phyloP scores from a whole-genome alignment of 2,113 vertebrate species.

The Corythoichthys intestinalis region DNA sequence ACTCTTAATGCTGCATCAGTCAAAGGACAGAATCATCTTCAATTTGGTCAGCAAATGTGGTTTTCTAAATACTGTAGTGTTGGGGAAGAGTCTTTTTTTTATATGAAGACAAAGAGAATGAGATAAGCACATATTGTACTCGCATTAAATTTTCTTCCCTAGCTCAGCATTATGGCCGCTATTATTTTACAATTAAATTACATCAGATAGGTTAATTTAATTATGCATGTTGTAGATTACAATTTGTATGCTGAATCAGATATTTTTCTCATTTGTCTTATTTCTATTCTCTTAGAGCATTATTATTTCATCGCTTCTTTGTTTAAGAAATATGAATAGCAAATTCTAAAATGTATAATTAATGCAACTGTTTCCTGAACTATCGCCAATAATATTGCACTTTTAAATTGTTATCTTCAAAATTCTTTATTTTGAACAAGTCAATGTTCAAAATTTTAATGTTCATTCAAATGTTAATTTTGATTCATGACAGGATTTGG shows the following conservation, averaged over 20 bases:
- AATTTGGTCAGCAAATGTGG: background rate
- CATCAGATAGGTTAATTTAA: conserved; percentile 45
- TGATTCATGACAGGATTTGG: background rate
- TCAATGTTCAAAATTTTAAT: background rate
- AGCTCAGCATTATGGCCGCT: conserved; percentile 39
- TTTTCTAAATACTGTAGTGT: background rate
- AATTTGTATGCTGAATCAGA: conserved; percentile 52
- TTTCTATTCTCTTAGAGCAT: background rate
- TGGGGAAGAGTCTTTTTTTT: background rate
- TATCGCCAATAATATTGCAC: background rate
- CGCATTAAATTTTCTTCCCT: conserved; percentile 41
- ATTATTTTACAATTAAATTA: conserved; percentile 47
- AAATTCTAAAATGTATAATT: conserved; percentile 13
- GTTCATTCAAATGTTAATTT: background rate
- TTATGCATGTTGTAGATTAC: conserved; percentile 53
- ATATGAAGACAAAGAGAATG: conserved; percentile 18
- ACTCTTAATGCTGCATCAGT: background rate
- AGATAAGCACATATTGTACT: conserved; percentile 29
- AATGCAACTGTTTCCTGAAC: background rate
- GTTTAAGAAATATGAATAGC: conserved; percentile 9
- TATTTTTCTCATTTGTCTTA: conserved; percentile 48
- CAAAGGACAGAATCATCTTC: background rate
- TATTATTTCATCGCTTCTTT: conserved; percentile 3
- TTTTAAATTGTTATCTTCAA: background rate
- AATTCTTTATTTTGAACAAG: background rate